Evolutionary conservation across 2,113 vertebrate genomes (phyloP), one percentile per base, ranked within the genome.

Genomic region (Toxotes jaculatrix): DNA sequence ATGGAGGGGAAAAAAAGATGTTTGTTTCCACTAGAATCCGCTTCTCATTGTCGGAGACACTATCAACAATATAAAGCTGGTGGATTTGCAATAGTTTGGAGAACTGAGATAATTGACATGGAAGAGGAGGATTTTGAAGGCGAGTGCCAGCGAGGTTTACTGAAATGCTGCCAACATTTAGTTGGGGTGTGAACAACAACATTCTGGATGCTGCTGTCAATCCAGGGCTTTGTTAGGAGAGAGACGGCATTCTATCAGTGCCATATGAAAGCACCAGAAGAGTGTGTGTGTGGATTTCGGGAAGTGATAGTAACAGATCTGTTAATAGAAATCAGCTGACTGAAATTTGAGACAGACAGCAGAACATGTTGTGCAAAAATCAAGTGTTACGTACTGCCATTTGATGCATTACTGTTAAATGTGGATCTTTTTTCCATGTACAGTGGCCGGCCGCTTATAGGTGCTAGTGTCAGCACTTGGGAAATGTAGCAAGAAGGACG

Each of bases 51-150:
- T 79, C 36, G 71, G 74, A 43, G 57, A 76, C 2, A 21, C 45
- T 70, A 80, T 87, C 77, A 79, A 74, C 68, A 34, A 60, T 53
- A 74, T 38, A 74, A 83, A 79, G 77, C 79, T 72, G 76, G 45
- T 21, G 75, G 80, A 84, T 88, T 84, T 84, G 64, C 68, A 53
- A 61, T 66, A 69, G 40, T 72, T 47, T 49, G 56, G 21, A 31
- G 59, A 68, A 31, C 13, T 40, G 64, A 82, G 74, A 77, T 81
- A 85, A 80, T 4, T 43, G 55, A 77, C 38, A 66, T 9, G 36
- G 19, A 79, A 51, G 47, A 51, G 71, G 40, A 73, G 51, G 59
- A 78, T 77, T 85, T 64, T 27, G 64, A 64, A 74, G 45, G 77
- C 23, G 3, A 43, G 67, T 70, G 59, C 40, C 27, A 21, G n/a